Evolutionary conservation across 2,797 vertebrate genomes (phyloP).

Genomic region (Chanos chanos): DNA sequence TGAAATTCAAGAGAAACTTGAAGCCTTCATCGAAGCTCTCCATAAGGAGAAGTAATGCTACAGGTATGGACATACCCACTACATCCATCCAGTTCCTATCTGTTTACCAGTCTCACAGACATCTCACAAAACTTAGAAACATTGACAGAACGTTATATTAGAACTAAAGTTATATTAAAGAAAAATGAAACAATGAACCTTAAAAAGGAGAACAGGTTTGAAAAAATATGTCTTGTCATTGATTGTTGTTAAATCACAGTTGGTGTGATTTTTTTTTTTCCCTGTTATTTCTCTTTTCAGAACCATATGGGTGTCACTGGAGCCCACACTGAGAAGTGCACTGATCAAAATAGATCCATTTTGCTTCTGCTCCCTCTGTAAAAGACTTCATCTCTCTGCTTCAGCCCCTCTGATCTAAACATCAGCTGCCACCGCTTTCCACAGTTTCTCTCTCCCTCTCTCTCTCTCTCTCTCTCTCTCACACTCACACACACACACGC

Average conservation of each 20-base stretch:
- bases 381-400: slow-evolving; percentile 39
- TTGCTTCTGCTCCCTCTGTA: slow-evolving; percentile 39
- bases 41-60: slow-evolving; percentile 90
- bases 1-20: slow-evolving; percentile 99
- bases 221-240: neutral
- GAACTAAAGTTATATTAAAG: too few relatives aligned
- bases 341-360: slow-evolving; percentile 51
- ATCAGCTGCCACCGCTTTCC: slow-evolving; percentile 6
- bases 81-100: too few relatives aligned
- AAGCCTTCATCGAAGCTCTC: slow-evolving; percentile 98
- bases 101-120: neutral
- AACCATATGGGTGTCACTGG: slow-evolving; percentile 11
- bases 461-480: too few relatives aligned
- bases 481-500: neutral
- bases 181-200: too few relatives aligned
- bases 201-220: too few relatives aligned
- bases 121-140: neutral
- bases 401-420: slow-evolving; percentile 51
- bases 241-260: neutral
- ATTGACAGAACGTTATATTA: neutral
- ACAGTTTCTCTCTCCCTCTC: too few relatives aligned
- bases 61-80: too few relatives aligned
- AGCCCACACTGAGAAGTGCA: slow-evolving; percentile 53
- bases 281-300: slow-evolving; percentile 38
- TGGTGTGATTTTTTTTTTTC: neutral